These are phyloP conservation scores for Lampris megalopsis DNA, from an alignment of 2,113 vertebrate genomes.

Conservation along the genomic window DNA sequence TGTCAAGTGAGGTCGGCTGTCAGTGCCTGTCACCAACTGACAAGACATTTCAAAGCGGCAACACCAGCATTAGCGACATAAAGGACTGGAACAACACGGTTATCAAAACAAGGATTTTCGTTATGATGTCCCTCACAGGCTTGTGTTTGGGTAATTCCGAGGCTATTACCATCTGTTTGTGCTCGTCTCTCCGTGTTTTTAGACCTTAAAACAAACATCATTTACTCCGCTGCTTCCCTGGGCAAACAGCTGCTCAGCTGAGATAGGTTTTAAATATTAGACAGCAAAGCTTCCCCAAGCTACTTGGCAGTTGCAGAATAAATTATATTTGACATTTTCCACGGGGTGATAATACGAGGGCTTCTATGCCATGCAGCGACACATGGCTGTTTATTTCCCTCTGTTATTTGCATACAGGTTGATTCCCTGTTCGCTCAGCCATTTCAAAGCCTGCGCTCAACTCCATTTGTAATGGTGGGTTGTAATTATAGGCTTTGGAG, in stretches of 20 bases:
- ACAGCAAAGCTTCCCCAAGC: conserved; percentile 67
- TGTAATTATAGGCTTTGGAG: neutral
- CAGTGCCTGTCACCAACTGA: conserved; percentile 9
- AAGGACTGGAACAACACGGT: conserved; percentile 23
- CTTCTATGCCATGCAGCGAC: conserved; percentile 38
- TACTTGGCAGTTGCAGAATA: conserved; percentile 73
- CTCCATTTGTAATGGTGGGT: conserved; percentile 6
- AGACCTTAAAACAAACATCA: conserved; percentile 74
- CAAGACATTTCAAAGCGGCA: conserved; percentile 40
- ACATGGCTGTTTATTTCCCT: conserved; percentile 44
- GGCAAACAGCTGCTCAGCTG: conserved; percentile 77
- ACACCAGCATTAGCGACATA: conserved; percentile 34
- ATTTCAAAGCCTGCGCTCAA: neutral
- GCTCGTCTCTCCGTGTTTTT: conserved; percentile 59
- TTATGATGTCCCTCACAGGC: conserved; percentile 57
- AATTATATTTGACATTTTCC: conserved; percentile 80
- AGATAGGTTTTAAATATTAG: conserved; percentile 78
- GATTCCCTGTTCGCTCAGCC: conserved; percentile 1
- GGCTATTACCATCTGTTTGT: conserved; percentile 71
- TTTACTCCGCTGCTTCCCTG: conserved; percentile 65
- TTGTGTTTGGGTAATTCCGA: conserved; percentile 53
- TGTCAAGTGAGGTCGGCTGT: conserved; percentile 35
- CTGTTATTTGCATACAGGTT: conserved; percentile 42
- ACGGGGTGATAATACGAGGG: conserved; percentile 59
- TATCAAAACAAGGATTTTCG: conserved; percentile 51